A percentile compares a stretch with the other conserved stretches of the same genome.
Evolutionary conservation across 1,140 invertebrate species (phyloP).

Genomic region (Drosophila sechellia): DNA sequence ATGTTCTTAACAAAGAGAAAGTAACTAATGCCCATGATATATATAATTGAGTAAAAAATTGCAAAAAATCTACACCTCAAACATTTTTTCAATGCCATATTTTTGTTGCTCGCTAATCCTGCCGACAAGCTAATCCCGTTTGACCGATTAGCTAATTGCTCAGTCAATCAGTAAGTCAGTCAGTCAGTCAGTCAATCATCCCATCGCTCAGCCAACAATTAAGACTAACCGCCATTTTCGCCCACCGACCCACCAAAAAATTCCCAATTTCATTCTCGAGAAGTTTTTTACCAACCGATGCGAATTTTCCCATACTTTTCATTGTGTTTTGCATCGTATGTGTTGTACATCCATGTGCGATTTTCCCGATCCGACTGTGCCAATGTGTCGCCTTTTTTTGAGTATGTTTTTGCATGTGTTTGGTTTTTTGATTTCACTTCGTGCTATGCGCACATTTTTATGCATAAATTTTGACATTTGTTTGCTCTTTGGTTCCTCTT

Average conservation of each 20-base stretch:
- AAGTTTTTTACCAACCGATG: slow-evolving; percentile 29
- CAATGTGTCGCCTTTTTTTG: slow-evolving; percentile 24
- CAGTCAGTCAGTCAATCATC: slow-evolving; percentile 61
- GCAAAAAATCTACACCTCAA: neutral
- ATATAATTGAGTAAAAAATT: slow-evolving; percentile 9
- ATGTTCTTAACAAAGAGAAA: too few species aligned
- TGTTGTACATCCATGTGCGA: slow-evolving; percentile 1
- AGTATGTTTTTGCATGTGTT: slow-evolving; percentile 34
- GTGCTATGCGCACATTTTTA: slow-evolving; percentile 73
- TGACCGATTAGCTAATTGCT: slow-evolving; percentile 11
- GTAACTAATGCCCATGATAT: too few species aligned
- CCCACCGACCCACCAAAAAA: slow-evolving; percentile 7
- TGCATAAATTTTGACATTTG: slow-evolving; percentile 61
- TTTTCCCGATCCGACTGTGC: slow-evolving; percentile 22
- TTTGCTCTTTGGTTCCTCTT: slow-evolving; percentile 35
- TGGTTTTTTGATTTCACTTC: slow-evolving; percentile 40
- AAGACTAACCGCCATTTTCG: slow-evolving; percentile 48
- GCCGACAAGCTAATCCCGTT: slow-evolving; percentile 33
- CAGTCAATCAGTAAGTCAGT: slow-evolving; percentile 21
- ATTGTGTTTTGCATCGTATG: slow-evolving; percentile 49
- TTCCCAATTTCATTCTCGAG: slow-evolving; percentile 16
- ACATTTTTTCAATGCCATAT: slow-evolving; percentile 49
- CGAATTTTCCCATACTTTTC: slow-evolving; percentile 44
- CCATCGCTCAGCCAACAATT: slow-evolving; percentile 49
- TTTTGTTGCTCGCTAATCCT: slow-evolving; percentile 41